Conservation (phyloP, 2,888 invertebrate species). For the Oligia fasciuncula region DNA sequence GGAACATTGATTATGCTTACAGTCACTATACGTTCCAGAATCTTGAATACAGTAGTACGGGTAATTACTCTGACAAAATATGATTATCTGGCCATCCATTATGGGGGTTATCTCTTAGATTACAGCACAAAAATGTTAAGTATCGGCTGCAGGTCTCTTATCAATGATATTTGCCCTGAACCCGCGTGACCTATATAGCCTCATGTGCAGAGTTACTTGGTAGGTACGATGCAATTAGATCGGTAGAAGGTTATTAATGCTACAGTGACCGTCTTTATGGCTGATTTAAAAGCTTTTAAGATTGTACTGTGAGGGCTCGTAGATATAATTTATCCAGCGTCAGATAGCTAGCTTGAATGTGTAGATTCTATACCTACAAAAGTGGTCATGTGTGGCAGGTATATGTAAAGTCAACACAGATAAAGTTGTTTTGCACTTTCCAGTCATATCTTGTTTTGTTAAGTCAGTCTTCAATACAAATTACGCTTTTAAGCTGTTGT, state of each 20-base stretch:
- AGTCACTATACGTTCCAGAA: neutral
- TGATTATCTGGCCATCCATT: slow-evolving; percentile 43
- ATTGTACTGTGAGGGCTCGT: neutral
- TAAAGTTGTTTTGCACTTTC: neutral
- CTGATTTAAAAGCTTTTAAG: slow-evolving; percentile 16
- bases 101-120: slow-evolving; percentile 33
- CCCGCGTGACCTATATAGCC: neutral
- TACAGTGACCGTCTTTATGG: slow-evolving; percentile 13
- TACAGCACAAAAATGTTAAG: slow-evolving; percentile 51
- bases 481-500: neutral
- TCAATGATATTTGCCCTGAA: slow-evolving; percentile 41
- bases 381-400: neutral
- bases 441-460: neutral
- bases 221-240: slow-evolving; percentile 1
- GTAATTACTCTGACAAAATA: slow-evolving; percentile 21
- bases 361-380: neutral
- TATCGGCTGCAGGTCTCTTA: slow-evolving; percentile 12
- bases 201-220: slow-evolving; percentile 7
- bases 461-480: neutral
- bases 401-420: no score
- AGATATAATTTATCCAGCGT: slow-evolving; percentile 2
- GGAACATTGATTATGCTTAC: neutral
- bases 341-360: neutral
- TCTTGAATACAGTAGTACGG: slow-evolving; percentile 11
- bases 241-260: slow-evolving; percentile 1